A percentile compares a stretch with the other conserved stretches of the same genome.
These are phyloP conservation scores for Perognathus longimembris DNA, from an alignment of 2,113 vertebrate genomes.

Conservation along the genomic window DNA sequence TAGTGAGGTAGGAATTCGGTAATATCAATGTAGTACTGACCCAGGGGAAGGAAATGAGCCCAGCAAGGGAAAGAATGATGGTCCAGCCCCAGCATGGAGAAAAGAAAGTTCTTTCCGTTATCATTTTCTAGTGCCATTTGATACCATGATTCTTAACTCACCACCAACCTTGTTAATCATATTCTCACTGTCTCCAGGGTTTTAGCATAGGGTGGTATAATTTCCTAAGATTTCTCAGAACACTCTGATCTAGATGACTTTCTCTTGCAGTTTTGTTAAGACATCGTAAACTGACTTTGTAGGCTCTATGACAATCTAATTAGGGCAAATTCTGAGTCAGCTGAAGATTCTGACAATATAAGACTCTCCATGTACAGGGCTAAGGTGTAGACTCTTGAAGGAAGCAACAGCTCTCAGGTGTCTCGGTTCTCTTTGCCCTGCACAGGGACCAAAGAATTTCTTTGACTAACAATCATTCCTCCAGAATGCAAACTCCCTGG, in stretches of 20 bases:
- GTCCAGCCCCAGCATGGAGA: too few relatives aligned
- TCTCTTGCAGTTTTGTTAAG: too few relatives aligned
- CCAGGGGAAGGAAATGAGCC: neutral
- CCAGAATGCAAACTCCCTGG: neutral
- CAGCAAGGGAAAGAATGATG: neutral
- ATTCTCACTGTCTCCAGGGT: neutral
- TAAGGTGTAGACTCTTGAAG: neutral
- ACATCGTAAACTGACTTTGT: too few relatives aligned
- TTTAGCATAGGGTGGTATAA: neutral
- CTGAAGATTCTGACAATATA: neutral
- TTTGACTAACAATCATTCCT: neutral
- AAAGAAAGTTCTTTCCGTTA: neutral
- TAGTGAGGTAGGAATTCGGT: neutral
- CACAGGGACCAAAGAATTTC: neutral
- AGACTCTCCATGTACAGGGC: too few relatives aligned
- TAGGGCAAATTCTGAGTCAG: neutral
- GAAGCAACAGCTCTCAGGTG: neutral
- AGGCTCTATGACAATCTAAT: neutral
- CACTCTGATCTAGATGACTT: too few relatives aligned
- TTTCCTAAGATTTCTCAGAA: too few relatives aligned
- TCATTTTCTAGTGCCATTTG: neutral
- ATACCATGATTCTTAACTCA: neutral
- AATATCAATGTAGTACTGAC: neutral
- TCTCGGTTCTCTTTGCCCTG: neutral
- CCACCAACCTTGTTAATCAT: neutral